phyloP scores from a whole-genome alignment of 2,888 invertebrate genomes.

The Hirtodrosophila duncani region DNA sequence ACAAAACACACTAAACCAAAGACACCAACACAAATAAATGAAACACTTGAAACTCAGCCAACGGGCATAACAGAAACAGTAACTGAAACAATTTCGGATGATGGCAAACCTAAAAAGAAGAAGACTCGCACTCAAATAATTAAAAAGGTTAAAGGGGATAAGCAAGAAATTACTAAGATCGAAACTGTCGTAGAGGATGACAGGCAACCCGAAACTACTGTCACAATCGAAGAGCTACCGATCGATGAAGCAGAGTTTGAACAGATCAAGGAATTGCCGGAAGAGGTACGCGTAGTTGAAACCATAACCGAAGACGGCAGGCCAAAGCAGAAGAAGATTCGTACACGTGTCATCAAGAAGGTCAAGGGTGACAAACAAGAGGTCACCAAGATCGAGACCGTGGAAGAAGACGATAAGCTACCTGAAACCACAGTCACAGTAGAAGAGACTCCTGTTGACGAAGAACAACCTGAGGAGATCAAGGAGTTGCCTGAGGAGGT shows the following conservation, averaged over 20 bases:
- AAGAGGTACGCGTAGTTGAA: conserved; percentile 41
- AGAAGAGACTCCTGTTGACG: conserved; percentile 26
- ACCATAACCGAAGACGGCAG: conserved; percentile 41
- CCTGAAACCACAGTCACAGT: conserved; percentile 31
- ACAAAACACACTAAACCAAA: conserved; percentile 78
- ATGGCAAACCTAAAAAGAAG: conserved; percentile 34
- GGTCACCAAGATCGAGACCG: conserved; percentile 48
- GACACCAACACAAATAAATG: conserved; percentile 70
- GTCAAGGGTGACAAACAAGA: conserved; percentile 49
- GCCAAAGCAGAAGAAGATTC: conserved; percentile 44
- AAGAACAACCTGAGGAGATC: conserved; percentile 25
- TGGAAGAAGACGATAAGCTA: conserved; percentile 47
- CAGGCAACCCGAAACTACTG: conserved; percentile 36
- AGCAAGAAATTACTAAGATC: conserved; percentile 49
- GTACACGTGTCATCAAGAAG: conserved; percentile 48
- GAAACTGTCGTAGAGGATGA: conserved; percentile 47
- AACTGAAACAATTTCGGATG: conserved; percentile 34
- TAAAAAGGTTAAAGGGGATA: conserved; percentile 41
- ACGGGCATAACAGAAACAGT: conserved; percentile 46
- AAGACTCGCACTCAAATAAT: conserved; percentile 43
- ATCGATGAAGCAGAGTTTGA: conserved; percentile 19
- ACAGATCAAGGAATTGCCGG: conserved; percentile 40
- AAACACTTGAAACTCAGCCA: conserved; percentile 40
- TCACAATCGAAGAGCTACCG: conserved; percentile 38
- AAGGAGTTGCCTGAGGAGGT: conserved; percentile 46